Percentiles rank a stretch among this genome's conserved stretches.
Conservation (phyloP, 2,888 invertebrate genomes). For the Folsomia manolachei region DNA sequence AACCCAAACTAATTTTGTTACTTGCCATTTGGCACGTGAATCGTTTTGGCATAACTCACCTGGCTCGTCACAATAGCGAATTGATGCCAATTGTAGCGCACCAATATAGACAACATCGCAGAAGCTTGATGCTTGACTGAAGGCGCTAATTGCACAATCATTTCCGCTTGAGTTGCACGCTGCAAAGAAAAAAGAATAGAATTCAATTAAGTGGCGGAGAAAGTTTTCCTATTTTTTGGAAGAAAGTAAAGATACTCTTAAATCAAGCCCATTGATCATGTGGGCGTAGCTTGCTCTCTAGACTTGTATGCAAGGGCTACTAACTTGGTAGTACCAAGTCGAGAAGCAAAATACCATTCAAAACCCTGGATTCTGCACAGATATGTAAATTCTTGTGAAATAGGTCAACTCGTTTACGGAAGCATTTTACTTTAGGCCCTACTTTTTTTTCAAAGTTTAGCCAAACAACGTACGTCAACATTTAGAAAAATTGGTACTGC, state of each 20-base stretch:
- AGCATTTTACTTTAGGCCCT: too few species aligned
- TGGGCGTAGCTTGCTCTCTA: too few species aligned
- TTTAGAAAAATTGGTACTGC: not conserved
- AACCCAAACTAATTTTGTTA: not conserved
- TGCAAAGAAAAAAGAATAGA: conserved; percentile 25
- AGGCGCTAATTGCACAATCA: conserved; percentile 91
- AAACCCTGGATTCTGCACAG: too few species aligned
- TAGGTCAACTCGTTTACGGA: not conserved
- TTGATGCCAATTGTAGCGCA: conserved; percentile 94
- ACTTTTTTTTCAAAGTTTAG: too few species aligned
- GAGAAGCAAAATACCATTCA: too few species aligned
- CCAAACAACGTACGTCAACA: too few species aligned
- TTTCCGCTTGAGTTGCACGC: conserved; percentile 66
- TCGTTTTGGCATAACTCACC: not conserved
- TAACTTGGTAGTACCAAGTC: too few species aligned
- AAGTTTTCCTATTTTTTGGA: not conserved
- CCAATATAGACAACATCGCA: conserved; percentile 91
- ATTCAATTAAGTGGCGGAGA: not conserved
- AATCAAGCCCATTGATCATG: too few species aligned
- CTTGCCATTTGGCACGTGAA: conserved; percentile 50
- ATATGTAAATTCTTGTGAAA: not conserved
- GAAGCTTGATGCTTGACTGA: conserved; percentile 94
- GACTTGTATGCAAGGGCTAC: too few species aligned
- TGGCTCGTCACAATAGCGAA: conserved; percentile 91
- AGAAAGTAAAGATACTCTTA: conserved; percentile 1